Evolutionary conservation across 2,113 vertebrate genomes (phyloP).

Genomic region (Nipponia nippon): DNA sequence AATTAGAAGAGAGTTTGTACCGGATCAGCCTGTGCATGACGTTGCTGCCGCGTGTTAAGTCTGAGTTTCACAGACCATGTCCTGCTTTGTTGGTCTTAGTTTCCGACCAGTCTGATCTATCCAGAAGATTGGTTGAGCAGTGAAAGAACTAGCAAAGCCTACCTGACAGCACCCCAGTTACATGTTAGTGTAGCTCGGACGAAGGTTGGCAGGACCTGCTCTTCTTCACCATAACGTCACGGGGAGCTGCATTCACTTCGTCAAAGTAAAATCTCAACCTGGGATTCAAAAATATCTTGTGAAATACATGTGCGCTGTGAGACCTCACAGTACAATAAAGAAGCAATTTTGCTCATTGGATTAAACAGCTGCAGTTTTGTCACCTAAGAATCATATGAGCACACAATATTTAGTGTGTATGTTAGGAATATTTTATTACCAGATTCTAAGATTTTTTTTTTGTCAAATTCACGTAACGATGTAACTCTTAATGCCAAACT

Average conservation of each 20-base stretch:
- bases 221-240: neutral
- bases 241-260: neutral
- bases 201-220: neutral
- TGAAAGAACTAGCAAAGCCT: neutral
- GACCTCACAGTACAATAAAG: neutral
- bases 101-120: neutral
- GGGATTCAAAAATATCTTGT: neutral
- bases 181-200: too few relatives aligned
- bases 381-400: neutral
- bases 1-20: neutral
- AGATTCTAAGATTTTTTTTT: neutral
- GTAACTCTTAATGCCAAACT: neutral
- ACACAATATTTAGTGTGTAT: neutral
- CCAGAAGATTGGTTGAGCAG: neutral
- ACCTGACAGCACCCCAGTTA: neutral
- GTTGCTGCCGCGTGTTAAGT: too few relatives aligned
- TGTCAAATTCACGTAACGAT: neutral
- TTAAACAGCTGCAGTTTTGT: neutral
- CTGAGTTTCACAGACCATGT: neutral
- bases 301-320: fast-evolving
- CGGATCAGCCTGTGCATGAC: neutral
- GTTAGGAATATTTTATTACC: neutral
- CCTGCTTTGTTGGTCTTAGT: neutral
- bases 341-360: neutral
- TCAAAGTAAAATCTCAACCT: neutral